Evolutionary conservation across 2,888 invertebrate species (phyloP), one percentile per base, ranked within the genome.

Genomic region (Eumerus sabulonum): DNA sequence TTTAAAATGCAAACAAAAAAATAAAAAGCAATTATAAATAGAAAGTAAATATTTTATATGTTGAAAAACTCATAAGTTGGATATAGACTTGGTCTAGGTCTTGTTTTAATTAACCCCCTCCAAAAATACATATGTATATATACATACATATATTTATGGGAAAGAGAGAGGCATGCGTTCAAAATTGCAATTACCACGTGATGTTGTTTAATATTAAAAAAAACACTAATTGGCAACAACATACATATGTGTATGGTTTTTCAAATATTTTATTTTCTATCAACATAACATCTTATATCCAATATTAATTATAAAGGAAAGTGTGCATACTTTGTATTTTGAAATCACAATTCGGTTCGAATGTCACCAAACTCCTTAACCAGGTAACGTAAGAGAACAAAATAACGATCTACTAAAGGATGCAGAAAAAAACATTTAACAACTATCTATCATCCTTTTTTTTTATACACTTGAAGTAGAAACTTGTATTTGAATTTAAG

Each of bases 401-500:
- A 54, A 60, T 62, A n/a, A 50, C 57, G 72, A 67, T 67, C 35
- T 42, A 53, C 35, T 42, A 53, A 48, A 44, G 59, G 73, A 73
- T 74, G 45, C 50, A 60, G 54, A 47, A 60, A 47, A 59, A 47
- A 60, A 47, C 73, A 79, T 44, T 56, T 64, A 60, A n/a, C n/a
- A n/a, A n/a, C n/a, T n/a, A n/a, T n/a, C 68, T 72, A 48, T 74
- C 74, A 27, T 27, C 79, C 53, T 64, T 76, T 40, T 64, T 76
- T 40, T 79, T 67, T 74, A 74, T 79, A 74, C 74, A 74, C 74
- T 79, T 79, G 60, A 79, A 68, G 54, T 64, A 74, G 68, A 79
- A 64, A 70, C 59, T 60, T 76, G 64, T 74, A 79, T 79, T 79
- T 79, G 74, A 79, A 74, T 64, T 79, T 74, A 74, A 70, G 74